These are phyloP conservation scores for Idaea dimidiata DNA, from an alignment of 2,888 invertebrate genomes.

Conservation along the genomic window DNA sequence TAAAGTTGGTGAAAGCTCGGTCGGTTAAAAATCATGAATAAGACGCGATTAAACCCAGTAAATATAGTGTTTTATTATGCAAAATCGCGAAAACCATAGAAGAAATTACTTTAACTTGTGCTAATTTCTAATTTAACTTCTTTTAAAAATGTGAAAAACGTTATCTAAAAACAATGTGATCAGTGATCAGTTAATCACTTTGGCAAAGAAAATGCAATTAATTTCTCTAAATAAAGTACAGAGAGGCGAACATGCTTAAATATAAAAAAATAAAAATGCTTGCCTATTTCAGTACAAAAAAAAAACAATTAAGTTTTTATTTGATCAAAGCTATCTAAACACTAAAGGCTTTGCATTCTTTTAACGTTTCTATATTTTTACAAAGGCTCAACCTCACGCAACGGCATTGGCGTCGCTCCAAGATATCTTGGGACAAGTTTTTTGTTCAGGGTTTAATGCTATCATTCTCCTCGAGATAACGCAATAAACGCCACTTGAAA, in stretches of 20 bases:
- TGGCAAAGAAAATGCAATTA: no score
- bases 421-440: slow-evolving; percentile 64
- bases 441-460: slow-evolving; percentile 60
- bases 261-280: neutral
- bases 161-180: no score
- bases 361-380: slow-evolving; percentile 45
- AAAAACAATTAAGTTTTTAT: slow-evolving; percentile 17
- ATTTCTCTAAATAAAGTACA: neutral
- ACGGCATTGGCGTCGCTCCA: slow-evolving; percentile 68
- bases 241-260: neutral
- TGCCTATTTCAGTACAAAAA: slow-evolving; percentile 2
- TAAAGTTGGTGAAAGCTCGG: no score
- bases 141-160: no score
- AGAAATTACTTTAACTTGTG: no score
- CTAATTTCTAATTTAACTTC: no score
- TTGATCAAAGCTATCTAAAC: slow-evolving; percentile 32
- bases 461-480: slow-evolving; percentile 72
- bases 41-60: no score
- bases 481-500: slow-evolving; percentile 73
- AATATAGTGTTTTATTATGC: no score
- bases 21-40: no score
- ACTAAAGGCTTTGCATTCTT: slow-evolving; percentile 29
- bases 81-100: no score
- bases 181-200: no score
- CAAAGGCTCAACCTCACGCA: slow-evolving; percentile 52